Base-by-base conservation (phyloP, 2,888 invertebrate species). In the Phoronis australis region DNA sequence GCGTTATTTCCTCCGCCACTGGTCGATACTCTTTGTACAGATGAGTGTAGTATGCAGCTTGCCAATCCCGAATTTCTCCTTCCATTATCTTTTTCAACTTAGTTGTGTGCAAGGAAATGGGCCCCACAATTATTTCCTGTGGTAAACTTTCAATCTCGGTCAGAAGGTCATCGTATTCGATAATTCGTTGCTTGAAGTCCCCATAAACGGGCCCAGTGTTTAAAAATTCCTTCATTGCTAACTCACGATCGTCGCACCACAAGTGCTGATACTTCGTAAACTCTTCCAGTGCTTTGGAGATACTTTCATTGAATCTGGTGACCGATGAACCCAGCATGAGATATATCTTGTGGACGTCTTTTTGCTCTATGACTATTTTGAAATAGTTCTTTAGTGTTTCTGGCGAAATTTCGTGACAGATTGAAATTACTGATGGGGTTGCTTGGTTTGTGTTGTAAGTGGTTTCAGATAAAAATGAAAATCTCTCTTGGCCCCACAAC, bases 51-150 rank as follows among this genome's bases (percentile, higher is more conserved):
- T 88, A 77, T 20, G 83, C 80, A 51, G 82, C 78, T 72, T 88
- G 90, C 90, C 91, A 91, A 45, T 85, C 84, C 55, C 85, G 82
- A 0, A 88, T 86, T 78, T 90, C 90, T 6, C 86, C 82, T 40
- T 84, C 77, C 35, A 91, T 62, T 1, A 72, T 70, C 39, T 64
- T 51, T 61, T 78, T 78, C 51, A 79, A 60, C n/a, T n/a, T n/a
- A n/a, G n/a, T n/a, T n/a, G n/a, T n/a, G n/a, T n/a, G n/a, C n/a
- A n/a, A n/a, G n/a, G n/a, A n/a, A n/a, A n/a, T n/a, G 0, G 88
- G 85, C 18, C 90, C 90, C 62, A 90, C 81, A 42, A 83, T 81
- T 59, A 85, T 83, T 38, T 80, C 77, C 1, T 82, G 77, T 0
- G 85, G 84, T 37, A 88, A 76, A 55, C 80, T 77, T 25, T 82